Conservation (phyloP, 2,113 vertebrate genomes). For the Lepisosteus osseus region DNA sequence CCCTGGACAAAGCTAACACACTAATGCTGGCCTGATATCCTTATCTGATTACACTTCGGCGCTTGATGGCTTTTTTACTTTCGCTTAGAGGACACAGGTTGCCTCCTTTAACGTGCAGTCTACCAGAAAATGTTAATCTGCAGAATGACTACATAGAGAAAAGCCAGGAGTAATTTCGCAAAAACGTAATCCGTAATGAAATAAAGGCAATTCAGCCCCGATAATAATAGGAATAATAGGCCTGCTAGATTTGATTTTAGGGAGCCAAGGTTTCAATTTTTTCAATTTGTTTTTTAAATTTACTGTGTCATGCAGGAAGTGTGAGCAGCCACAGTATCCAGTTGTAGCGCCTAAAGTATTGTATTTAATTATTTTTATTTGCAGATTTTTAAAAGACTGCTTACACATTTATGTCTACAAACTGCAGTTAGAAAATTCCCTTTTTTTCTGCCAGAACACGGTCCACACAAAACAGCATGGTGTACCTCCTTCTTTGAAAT, state of each 20-base stretch:
- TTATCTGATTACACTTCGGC: conserved; percentile 85
- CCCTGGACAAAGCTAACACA: conserved; percentile 73
- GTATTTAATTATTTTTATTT: no score
- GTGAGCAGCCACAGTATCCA: no score
- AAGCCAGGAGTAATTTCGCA: conserved; percentile 53
- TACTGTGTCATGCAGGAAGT: no score
- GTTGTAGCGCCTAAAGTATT: no score
- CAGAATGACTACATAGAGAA: conserved; percentile 50
- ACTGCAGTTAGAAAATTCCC: no score
- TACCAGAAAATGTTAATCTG: conserved; percentile 80
- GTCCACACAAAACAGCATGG: no score
- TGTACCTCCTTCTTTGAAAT: no score
- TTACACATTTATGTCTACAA: no score
- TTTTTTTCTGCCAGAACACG: no score
- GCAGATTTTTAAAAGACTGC: no score
- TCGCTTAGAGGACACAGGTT: conserved; percentile 70
- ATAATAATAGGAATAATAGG: conserved; percentile 54
- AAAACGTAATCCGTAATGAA: conserved; percentile 61
- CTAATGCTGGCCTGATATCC: conserved; percentile 77
- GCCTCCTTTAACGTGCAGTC: conserved; percentile 67
- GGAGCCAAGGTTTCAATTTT: conserved; percentile 49
- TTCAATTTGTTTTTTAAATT: conserved; percentile 27
- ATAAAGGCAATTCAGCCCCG: conserved; percentile 56
- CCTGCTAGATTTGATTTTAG: conserved; percentile 39
- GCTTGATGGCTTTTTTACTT: conserved; percentile 51